These are phyloP conservation scores for Allophyes oxyacanthae DNA, from an alignment of 2,888 invertebrate genomes.

Conservation along the genomic window DNA sequence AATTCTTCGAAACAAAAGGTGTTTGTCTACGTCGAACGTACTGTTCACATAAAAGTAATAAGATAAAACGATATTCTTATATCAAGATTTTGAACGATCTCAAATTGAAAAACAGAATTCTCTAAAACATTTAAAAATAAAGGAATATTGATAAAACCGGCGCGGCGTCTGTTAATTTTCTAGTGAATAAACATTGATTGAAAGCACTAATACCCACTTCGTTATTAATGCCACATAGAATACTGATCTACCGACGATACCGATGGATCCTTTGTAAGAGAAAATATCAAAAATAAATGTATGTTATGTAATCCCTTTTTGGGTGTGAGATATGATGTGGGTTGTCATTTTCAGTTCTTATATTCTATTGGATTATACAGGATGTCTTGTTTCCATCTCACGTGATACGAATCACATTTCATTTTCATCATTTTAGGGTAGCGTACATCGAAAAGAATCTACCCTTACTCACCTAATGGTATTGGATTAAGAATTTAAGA, in stretches of 20 bases:
- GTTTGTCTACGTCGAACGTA: not conserved
- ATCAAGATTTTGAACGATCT: too few species aligned
- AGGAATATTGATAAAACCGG: too few species aligned
- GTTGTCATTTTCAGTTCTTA: conserved; percentile 31
- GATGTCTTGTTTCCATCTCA: conserved; percentile 7
- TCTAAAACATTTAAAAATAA: too few species aligned
- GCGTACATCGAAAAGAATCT: too few species aligned
- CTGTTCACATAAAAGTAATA: not conserved
- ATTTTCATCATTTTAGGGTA: not conserved
- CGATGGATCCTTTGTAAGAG: not conserved
- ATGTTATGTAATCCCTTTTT: conserved; percentile 8
- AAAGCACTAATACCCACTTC: too few species aligned
- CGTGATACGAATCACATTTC: conserved; percentile 17
- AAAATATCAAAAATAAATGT: conserved; percentile 18
- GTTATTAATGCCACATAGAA: too few species aligned
- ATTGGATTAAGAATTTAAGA: too few species aligned
- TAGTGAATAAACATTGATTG: too few species aligned
- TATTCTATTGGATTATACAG: conserved; percentile 20
- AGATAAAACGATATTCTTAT: not conserved
- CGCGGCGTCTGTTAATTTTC: too few species aligned
- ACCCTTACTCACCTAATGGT: too few species aligned
- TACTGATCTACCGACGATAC: too few species aligned
- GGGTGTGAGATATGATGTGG: conserved; percentile 10
- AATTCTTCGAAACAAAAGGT: not conserved
- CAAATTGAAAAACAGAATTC: too few species aligned